Evolutionary conservation across 2,888 invertebrate species (phyloP), one percentile per base, ranked within the genome.

Genomic region (Alsophila aescularia): DNA sequence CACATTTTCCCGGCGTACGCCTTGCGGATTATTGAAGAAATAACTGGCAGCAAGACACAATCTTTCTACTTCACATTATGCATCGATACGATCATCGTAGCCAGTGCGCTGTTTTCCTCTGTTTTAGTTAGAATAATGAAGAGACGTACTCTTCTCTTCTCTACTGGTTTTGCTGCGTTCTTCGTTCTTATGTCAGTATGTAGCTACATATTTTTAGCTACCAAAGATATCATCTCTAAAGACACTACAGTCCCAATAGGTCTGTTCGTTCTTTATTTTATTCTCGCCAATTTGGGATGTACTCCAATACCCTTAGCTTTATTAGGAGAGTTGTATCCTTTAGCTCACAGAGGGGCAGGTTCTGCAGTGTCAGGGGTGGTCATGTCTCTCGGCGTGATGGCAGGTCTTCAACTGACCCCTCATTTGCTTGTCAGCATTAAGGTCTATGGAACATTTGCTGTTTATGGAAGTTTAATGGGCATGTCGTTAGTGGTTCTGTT

Each of bases 401-500:
- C 65, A 2, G 70, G 66, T 0, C 62, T 82, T 5, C 66, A 80
- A 49, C 48, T 75, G 6, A 74, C 79, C 0, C 81, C 81, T 6
- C 62, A 69, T 52, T 53, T 80, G 35, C 49, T 81, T 0, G 62
- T 40, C 0, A 67, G 53, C 29, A 37, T 79, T 0, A 70, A 79
- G 43, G 77, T 85, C 0, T 73, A 84, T 31, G 87, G 87, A 0
- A 83, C 83, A 0, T 87, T 87, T 47, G 67, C 75, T 10, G 74
- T 83, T 0, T 82, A 75, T 40, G 85, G 82, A 1, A 32, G 42
- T 32, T 9, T 45, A 15, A 70, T 72, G 62, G 60, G 43, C 0
- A 13, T 58, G 0, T 50, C 64, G 3, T 51, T 76, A 1, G 13
- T 70, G 3, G 55, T 66, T 5, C 50, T 77, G 0, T 73, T 70